Evolutionary conservation across 2,113 vertebrate species (phyloP), one percentile per base, ranked within the genome.

Genomic region (Ursus arctos): DNA sequence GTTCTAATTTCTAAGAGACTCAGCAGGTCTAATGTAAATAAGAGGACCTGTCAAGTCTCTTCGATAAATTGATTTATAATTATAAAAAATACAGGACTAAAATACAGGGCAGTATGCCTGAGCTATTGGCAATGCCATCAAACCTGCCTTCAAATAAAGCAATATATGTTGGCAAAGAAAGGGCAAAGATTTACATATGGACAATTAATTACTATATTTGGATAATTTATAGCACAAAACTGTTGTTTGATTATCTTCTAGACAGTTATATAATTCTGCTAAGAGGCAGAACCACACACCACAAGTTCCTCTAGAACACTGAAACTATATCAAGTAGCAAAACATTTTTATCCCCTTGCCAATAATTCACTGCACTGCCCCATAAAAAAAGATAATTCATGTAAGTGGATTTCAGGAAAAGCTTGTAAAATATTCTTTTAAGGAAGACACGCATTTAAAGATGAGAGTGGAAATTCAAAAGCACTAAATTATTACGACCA

Each of bases 271-370:
- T 28, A 47, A 94, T 89, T 96, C n/a, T 95, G 28, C 21, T 85
- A 72, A 16, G 67, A 67, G 26, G 51, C 63, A 65, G 53, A 47
- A 91, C 53, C 28, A 88, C 5, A 83, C 5, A 80, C 55, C 11
- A 40, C 16, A 77, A 24, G 28, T 71, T 31, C 33, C 92, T 93
- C 43, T 74, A 88, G 51, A 92, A 93, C 10, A 95, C 57, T 28
- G 53, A 69, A 96, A 89, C 12, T 82, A 36, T 11, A 82, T 40
- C 16, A 96, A 53, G 59, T 31, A 94, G 33, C 86, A 93, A 89
- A 91, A 69, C 11, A 80, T 82, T 95, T 92, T 94, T 92, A 95
- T 47, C n/a, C 43, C 31, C 22, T 93, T 94, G 84, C n/a, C 57
- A 90, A 43, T 94, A 94, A 92, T 51, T 96, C n/a, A 97, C 6